Conservation (phyloP, 2,113 vertebrate species). For the Canis aureus region DNA sequence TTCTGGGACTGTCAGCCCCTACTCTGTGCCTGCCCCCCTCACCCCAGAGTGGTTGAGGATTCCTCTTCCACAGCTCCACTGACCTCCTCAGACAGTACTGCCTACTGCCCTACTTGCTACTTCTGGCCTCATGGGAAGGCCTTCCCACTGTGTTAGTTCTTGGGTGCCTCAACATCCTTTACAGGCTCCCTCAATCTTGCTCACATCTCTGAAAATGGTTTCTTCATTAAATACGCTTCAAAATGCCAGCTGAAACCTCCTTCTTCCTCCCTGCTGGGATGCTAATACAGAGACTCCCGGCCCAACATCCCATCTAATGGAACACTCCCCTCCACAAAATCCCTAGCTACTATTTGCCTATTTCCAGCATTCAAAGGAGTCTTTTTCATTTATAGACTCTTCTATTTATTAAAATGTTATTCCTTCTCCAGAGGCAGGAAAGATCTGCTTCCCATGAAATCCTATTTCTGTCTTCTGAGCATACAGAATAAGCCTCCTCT, state of each 20-base stretch:
- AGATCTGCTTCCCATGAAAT: not conserved
- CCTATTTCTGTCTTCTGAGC: not conserved
- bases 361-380: not conserved
- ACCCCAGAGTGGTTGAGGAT: not conserved
- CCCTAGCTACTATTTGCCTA: not conserved
- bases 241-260: not conserved
- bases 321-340: too few relatives aligned
- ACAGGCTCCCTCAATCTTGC: not conserved
- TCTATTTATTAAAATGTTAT: not conserved
- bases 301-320: not conserved
- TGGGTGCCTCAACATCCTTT: not conserved
- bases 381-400: not conserved
- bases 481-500: not conserved
- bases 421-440: slow-evolving; percentile 5
- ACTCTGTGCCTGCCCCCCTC: too few relatives aligned
- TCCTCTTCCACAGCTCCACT: not conserved
- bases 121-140: not conserved
- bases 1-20: not conserved
- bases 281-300: not conserved
- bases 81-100: too few relatives aligned
- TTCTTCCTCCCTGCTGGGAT: not conserved
- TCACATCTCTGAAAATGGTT: not conserved
- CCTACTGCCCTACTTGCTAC: not conserved
- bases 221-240: not conserved
- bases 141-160: not conserved